Conservation (phyloP, 2,113 vertebrate genomes). For the Stegastes partitus region DNA sequence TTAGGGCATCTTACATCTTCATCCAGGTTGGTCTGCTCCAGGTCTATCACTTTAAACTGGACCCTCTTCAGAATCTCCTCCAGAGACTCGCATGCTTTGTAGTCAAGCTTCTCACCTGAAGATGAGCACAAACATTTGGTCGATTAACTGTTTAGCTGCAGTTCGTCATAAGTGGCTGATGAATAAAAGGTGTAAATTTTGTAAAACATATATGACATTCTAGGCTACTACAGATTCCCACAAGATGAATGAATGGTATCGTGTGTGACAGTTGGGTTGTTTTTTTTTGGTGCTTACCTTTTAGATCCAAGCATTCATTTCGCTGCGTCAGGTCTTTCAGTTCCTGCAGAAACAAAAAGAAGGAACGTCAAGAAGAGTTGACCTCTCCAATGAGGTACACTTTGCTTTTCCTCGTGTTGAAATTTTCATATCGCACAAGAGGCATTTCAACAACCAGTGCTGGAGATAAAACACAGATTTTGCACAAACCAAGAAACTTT, state of each 20-base stretch:
- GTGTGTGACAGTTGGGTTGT: not conserved
- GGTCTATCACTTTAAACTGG: slow-evolving; percentile 93
- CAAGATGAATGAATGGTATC: not conserved
- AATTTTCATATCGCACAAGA: slow-evolving; percentile 24
- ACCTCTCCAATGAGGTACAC: slow-evolving; percentile 13
- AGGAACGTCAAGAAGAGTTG: not conserved
- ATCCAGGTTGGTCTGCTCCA: slow-evolving; percentile 95
- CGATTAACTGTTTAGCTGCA: not conserved
- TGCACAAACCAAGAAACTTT: slow-evolving; percentile 13
- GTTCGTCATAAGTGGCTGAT: too few relatives aligned
- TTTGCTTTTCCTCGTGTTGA: slow-evolving; percentile 33
- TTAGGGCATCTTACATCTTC: slow-evolving; percentile 90
- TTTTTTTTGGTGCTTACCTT: slow-evolving; percentile 82
- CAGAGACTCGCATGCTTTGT: slow-evolving; percentile 92
- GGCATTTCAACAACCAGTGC: not conserved
- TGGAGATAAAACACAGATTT: slow-evolving; percentile 1
- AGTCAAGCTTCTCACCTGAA: slow-evolving; percentile 94
- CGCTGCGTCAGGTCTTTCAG: slow-evolving; percentile 90
- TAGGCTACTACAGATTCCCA: not conserved
- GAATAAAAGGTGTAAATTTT: too few relatives aligned
- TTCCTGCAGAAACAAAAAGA: slow-evolving; percentile 83
- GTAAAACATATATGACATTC: too few relatives aligned
- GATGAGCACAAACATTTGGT: slow-evolving; percentile 1
- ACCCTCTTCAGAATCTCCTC: slow-evolving; percentile 96
- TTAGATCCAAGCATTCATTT: slow-evolving; percentile 93